Conservation (phyloP, 2,888 invertebrate species). For the Drosophila seclusa region DNA sequence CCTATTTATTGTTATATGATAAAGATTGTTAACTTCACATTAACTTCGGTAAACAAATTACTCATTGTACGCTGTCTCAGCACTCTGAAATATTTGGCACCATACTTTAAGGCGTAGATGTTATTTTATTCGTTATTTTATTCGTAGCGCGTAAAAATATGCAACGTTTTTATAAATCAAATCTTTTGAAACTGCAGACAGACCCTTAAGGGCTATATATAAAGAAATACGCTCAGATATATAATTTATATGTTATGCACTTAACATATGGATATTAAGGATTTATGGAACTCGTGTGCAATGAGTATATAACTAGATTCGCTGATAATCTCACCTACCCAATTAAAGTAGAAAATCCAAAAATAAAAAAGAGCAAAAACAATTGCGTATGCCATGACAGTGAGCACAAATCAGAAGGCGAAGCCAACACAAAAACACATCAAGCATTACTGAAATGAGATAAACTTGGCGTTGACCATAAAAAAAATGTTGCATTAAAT, state of each 20-base stretch:
- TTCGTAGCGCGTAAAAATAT: conserved; percentile 20
- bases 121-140: conserved; percentile 3
- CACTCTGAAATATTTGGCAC: neutral
- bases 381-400: conserved; percentile 51
- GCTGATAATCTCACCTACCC: neutral
- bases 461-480: conserved; percentile 62
- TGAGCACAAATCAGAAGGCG: conserved; percentile 49
- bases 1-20: conserved; percentile 4
- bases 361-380: conserved; percentile 15
- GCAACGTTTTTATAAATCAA: conserved; percentile 13
- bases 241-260: neutral
- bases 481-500: conserved; percentile 70
- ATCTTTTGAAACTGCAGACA: neutral
- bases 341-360: conserved; percentile 6
- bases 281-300: neutral
- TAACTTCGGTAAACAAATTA: conserved; percentile 3
- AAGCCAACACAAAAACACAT: conserved; percentile 14
- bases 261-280: neutral
- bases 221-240: neutral
- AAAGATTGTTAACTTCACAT: conserved; percentile 14
- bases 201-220: neutral
- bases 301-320: neutral
- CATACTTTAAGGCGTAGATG: conserved; percentile 16
- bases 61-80: conserved; percentile 6
- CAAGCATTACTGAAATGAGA: conserved; percentile 11